Evolutionary conservation across 2,888 invertebrate genomes (phyloP).

Genomic region (Monochamus alternatus): DNA sequence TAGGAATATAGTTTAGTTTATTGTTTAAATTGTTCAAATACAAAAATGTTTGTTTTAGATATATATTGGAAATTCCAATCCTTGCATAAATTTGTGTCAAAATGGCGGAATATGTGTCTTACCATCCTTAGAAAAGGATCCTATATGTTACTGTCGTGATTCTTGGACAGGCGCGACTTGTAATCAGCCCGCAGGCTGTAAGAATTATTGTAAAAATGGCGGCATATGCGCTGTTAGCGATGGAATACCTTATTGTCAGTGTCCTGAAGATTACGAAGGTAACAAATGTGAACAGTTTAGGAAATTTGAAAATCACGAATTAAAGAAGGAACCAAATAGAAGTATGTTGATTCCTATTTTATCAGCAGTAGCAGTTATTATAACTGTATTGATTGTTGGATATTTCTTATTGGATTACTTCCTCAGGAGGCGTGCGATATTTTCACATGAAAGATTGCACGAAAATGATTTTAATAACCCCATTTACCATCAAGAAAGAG

Average conservation of each 20-base stretch:
- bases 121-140: slow-evolving; percentile 70
- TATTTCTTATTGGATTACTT: slow-evolving; percentile 62
- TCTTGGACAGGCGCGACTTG: slow-evolving; percentile 76
- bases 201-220: slow-evolving; percentile 73
- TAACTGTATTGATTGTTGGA: slow-evolving; percentile 59
- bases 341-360: slow-evolving; percentile 58
- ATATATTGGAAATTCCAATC: slow-evolving; percentile 75
- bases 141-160: slow-evolving; percentile 74
- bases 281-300: slow-evolving; percentile 23
- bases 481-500: slow-evolving; percentile 83
- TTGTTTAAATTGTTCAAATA: too few relatives aligned
- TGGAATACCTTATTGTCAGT: slow-evolving; percentile 68
- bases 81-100: slow-evolving; percentile 75
- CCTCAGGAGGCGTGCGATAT: slow-evolving; percentile 70
- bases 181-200: slow-evolving; percentile 71
- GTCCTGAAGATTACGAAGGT: slow-evolving; percentile 71
- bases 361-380: slow-evolving; percentile 58
- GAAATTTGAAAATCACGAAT: slow-evolving; percentile 64
- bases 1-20: too few relatives aligned
- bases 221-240: slow-evolving; percentile 72
- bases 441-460: slow-evolving; percentile 85
- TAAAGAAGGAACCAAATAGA: slow-evolving; percentile 61
- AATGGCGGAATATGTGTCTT: slow-evolving; percentile 77
- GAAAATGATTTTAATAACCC: slow-evolving; percentile 91
- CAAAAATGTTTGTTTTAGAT: slow-evolving; percentile 56